These are phyloP conservation scores for Molorchus minor DNA, from an alignment of 2,888 invertebrate species.

Conservation along the genomic window DNA sequence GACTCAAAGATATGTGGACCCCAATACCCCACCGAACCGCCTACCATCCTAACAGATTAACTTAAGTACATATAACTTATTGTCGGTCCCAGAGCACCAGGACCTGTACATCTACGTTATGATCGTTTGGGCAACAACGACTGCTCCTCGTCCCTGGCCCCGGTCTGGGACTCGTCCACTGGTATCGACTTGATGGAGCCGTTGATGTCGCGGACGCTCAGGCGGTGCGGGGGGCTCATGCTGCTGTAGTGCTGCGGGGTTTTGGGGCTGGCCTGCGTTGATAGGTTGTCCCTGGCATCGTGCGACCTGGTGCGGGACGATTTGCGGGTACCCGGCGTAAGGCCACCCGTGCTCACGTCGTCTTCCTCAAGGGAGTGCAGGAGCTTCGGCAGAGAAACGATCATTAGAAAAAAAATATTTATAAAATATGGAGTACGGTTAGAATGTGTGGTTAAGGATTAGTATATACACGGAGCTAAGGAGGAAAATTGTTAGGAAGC, in stretches of 20 bases:
- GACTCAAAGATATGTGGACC: neutral
- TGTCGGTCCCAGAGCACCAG: conserved; percentile 30
- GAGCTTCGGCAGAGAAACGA: conserved; percentile 64
- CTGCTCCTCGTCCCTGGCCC: conserved; percentile 54
- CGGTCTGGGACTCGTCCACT: conserved; percentile 45
- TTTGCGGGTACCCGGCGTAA: conserved; percentile 53
- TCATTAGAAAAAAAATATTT: too few species aligned
- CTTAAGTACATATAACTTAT: conserved; percentile 24
- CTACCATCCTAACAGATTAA: too few species aligned
- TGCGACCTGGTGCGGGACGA: conserved; percentile 48
- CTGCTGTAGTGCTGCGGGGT: conserved; percentile 53
- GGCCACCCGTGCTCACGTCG: conserved; percentile 66
- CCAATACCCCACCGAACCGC: too few species aligned
- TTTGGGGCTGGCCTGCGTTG: conserved; percentile 47
- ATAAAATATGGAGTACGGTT: too few species aligned
- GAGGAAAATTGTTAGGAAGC: neutral
- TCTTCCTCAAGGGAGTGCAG: conserved; percentile 83
- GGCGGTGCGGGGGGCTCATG: conserved; percentile 52
- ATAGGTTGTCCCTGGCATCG: conserved; percentile 24
- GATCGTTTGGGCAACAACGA: conserved; percentile 57
- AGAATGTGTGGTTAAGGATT: too few species aligned
- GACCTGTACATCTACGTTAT: conserved; percentile 53
- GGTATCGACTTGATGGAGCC: conserved; percentile 55
- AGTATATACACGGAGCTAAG: neutral
- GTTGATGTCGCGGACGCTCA: conserved; percentile 53